Evolutionary conservation across 1,140 invertebrate genomes (phyloP).

Genomic region (Pygmarrhopalites habei): DNA sequence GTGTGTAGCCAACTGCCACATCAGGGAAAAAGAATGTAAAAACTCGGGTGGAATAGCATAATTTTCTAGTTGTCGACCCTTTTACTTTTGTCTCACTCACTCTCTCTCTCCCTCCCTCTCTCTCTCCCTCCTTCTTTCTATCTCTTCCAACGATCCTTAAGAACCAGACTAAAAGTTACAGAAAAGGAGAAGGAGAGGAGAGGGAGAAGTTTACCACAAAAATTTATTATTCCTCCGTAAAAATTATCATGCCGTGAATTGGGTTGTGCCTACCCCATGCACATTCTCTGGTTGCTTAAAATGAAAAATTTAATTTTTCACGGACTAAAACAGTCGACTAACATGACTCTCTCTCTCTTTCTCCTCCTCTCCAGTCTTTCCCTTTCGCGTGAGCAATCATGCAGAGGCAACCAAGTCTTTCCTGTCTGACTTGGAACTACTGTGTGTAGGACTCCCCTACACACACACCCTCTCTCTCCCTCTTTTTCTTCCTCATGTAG

Average conservation of each 20-base stretch:
- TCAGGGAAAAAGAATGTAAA: constrained; percentile 34
- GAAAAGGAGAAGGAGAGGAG: constrained; percentile 13
- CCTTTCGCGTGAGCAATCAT: constrained; percentile 40
- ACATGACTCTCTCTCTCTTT: constrained; percentile 35
- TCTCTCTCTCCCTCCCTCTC: constrained; percentile 1
- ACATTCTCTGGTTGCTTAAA: constrained; percentile 30
- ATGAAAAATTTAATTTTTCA: constrained; percentile 41
- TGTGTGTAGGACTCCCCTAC: too few species aligned
- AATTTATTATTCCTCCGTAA: constrained; percentile 41
- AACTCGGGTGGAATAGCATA: constrained; percentile 32
- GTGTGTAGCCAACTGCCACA: too few species aligned
- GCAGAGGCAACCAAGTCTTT: constrained; percentile 27
- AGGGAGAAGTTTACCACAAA: constrained; percentile 36
- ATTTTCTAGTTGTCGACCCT: constrained; percentile 38
- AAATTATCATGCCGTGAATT: constrained; percentile 40
- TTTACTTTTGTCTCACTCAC: constrained; percentile 26
- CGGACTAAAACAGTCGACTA: constrained; percentile 37
- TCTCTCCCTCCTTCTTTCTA: not conserved
- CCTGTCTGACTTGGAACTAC: not conserved
- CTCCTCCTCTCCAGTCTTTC: constrained; percentile 17
- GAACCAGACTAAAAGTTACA: too few species aligned
- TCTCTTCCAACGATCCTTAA: not conserved
- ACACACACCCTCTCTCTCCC: too few species aligned
- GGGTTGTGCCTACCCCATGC: constrained; percentile 22
- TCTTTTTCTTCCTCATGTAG: constrained; percentile 12